Conservation (phyloP, 2,113 vertebrate genomes). For the Struthidea cinerea region DNA sequence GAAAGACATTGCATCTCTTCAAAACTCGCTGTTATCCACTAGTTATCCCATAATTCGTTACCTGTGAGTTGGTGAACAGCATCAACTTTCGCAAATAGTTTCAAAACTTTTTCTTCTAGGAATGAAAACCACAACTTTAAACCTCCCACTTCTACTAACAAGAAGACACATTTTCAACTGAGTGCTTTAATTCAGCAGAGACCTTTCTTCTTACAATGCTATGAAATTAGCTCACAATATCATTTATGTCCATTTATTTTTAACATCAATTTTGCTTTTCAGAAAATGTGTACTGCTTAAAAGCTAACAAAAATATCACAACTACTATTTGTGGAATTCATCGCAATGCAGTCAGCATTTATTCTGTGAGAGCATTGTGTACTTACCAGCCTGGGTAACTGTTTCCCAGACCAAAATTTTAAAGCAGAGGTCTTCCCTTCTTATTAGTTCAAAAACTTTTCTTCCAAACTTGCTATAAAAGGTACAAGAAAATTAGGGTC, state of each 20-base stretch:
- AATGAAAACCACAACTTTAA: background rate
- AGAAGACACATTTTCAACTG: background rate
- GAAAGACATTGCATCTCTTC: background rate
- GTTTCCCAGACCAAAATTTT: conserved; percentile 68
- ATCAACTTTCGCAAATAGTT: conserved; percentile 76
- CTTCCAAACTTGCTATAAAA: conserved; percentile 77
- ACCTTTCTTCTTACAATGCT: background rate
- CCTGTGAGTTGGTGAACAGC: conserved; percentile 79
- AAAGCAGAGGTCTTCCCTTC: conserved; percentile 74
- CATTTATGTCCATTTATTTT: background rate
- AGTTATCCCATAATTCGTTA: conserved; percentile 76
- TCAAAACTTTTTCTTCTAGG: conserved; percentile 76
- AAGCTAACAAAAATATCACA: background rate
- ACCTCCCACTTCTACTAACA: background rate
- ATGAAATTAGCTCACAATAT: background rate
- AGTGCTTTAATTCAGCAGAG: background rate
- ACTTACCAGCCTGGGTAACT: conserved; percentile 76
- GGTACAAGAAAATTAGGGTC: conserved; percentile 52
- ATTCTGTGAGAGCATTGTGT: background rate
- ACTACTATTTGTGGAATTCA: background rate
- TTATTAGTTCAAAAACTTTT: conserved; percentile 78
- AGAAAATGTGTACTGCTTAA: background rate
- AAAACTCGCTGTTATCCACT: conserved; percentile 77
- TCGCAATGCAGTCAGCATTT: background rate
- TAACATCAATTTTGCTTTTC: background rate